Base-by-base conservation (phyloP, 2,797 vertebrate species). In the Mus caroli region DNA sequence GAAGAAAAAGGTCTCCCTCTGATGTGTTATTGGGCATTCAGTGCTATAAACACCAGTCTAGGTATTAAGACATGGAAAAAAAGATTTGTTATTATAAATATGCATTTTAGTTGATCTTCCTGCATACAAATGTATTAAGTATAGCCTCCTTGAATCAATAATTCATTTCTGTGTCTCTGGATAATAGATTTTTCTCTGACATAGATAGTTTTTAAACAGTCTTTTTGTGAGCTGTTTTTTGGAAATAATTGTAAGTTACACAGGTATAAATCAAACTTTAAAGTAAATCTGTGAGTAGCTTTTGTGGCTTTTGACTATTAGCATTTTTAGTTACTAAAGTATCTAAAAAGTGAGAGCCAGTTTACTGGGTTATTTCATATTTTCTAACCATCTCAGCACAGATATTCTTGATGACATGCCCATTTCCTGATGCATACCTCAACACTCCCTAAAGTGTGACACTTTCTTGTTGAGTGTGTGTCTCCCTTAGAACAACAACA, bases 71-170 rank as follows among this genome's bases (percentile, higher is more conserved):
- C 60, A 28, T 50, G 50, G 9, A 54, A 22, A 43, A 77, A 80
- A 75, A 92, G 91, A 94, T 62, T 95, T 96, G 90, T 94, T 78
- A 88, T 40, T n/a, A 43, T 69, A 78, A 94, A 94, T 58, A 88
- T 43, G 3, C 8, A 96, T 89, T 92, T 88, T 77, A 91, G 50
- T 90, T 88, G 88, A 84, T 94, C 40, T 96, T 87, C 26, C 82
- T 46, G 1, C 85, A 90, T 50, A 78, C 60, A 87, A 88, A 94
- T 77, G 14, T 90, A 75, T 78, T 82, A 85, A 94, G 12, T 43
- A 79, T 71, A 46, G 43, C 43, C 60, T 31, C 1, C 92, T 76
- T 93, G 78, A 78, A 26, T 95, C 50, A 92, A 10, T 86, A 75
- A 90, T 90, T 62, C 52, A 94, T 37, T 52, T 19, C 22, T 79